Evolutionary conservation across 2,888 invertebrate species (phyloP), one percentile per base, ranked within the genome.

Genomic region (Drosophila niveifrons): DNA sequence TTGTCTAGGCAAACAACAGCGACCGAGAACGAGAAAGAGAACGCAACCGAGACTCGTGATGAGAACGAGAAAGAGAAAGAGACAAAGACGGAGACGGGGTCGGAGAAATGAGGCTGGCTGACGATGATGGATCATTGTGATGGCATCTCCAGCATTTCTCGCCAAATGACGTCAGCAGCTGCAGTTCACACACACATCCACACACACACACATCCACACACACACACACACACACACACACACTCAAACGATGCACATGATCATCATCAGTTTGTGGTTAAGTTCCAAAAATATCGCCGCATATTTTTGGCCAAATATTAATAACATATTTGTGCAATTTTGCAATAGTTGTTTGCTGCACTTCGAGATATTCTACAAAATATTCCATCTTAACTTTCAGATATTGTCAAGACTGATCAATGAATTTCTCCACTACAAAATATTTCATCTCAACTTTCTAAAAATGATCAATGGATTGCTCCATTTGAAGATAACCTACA

Each of bases 161-260:
- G 43, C 13, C 62, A 31, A 75, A 75, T 75, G 68, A 75, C 76
- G 67, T 75, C 67, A 75, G 67, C 76, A 75, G 76, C 75, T 76
- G 75, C 23, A 23, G 6, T 23, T 23, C 23, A 4, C 23, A 23
- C 23, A 23, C 23, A 23, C 23, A 23, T n/a, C n/a, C 17, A 17
- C 17, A 17, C 17, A 17, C 17, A 17, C 17, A 17, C 17, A 17
- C 17, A 17, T 2, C 1, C 17, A 17, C 17, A 17, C 17, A 17
- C 17, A 17, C 17, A 17, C 17, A 17, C 17, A 17, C 17, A 17
- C 17, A 17, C 17, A 17, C 17, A 17, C 23, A 23, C 23, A 23
- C 23, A 23, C 23, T 4, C 23, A 23, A 1, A 23, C 23, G 18
- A 2, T 18, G 18, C 18, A 18, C 18, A 18, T 18, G 18, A 18